These are phyloP conservation scores for Etheostoma perlongum DNA, from an alignment of 2,797 vertebrate species.

Conservation along the genomic window DNA sequence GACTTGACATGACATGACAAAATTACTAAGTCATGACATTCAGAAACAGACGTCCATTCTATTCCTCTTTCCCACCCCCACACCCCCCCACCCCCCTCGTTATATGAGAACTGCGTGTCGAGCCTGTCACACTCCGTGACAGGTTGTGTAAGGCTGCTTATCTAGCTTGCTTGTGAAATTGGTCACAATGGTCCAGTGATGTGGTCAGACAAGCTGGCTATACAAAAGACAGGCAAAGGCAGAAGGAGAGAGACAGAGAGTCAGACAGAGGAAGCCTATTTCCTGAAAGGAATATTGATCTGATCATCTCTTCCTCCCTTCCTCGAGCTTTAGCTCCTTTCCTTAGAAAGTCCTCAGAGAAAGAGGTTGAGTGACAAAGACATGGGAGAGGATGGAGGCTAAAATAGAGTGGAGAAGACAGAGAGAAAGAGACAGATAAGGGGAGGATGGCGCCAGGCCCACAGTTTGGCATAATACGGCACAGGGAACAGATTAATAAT, in stretches of 20 bases:
- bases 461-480: constrained; percentile 39
- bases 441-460: constrained; percentile 52
- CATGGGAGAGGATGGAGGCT: constrained; percentile 40
- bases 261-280: constrained; percentile 63
- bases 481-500: constrained; percentile 75
- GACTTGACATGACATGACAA: not conserved
- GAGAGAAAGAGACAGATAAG: constrained; percentile 62
- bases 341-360: constrained; percentile 50
- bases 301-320: constrained; percentile 67
- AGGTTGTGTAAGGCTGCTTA: constrained; percentile 57
- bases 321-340: constrained; percentile 44
- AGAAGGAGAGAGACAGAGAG: constrained; percentile 48
- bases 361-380: constrained; percentile 67
- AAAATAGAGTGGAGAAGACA: constrained; percentile 55
- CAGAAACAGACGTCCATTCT: constrained; percentile 31
- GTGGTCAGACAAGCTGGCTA: constrained; percentile 62
- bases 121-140: constrained; percentile 53
- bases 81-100: constrained; percentile 12
- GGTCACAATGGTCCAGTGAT: constrained; percentile 61
- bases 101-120: constrained; percentile 27
- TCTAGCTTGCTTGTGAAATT: constrained; percentile 68
- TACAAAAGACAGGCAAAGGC: constrained; percentile 53
- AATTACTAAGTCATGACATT: constrained; percentile 34
- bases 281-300: constrained; percentile 82
- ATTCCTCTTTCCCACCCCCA: constrained; percentile 37